Evolutionary conservation across 2,888 invertebrate genomes (phyloP), one percentile per base, ranked within the genome.

Genomic region (Scaptomyza polygonia): DNA sequence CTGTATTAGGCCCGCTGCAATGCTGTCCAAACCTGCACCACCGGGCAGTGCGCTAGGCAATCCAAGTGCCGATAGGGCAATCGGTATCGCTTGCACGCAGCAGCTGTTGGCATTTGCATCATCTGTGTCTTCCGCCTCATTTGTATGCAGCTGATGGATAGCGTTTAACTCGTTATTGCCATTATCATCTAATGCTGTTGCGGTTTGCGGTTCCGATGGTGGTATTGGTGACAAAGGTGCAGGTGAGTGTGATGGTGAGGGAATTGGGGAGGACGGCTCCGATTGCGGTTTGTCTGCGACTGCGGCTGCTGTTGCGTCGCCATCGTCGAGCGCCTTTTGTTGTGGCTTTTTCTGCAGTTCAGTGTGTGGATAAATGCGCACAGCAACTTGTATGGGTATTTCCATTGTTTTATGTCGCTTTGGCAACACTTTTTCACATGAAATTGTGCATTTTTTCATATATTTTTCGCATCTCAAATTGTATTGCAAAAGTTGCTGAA

Each of bases 311-410:
- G 45, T 48, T 53, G 55, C 45, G 55, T 71, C 58, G 66, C 47
- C 66, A 63, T 68, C 68, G 7, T 62, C 62, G 5, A 45, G 32
- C 39, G 58, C 61, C 34, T 62, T 63, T 25, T 47, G 45, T 25
- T 68, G 56, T 27, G 49, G 30, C 7, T 67, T 55, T 8, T 36
- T 61, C 27, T 52, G 54, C 0, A 61, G 47, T 12, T 79, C 64
- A 14, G 43, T 42, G 42, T 77, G 67, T 14, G 95, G 94, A 86
- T 93, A 94, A 61, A 95, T 92, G 71, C 95, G 93, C 57, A 95
- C 94, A 21, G 95, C 95, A 68, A 95, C 95, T 93, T 95, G 95
- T 68, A 95, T 94, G 68, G 94, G 94, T 74, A 94, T 94, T 92
- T 95, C 95, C 95, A 95, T 95, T 48, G 47, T 77, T 54, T 32